Conservation (phyloP, 2,113 vertebrate genomes). For the Myotis davidii region DNA sequence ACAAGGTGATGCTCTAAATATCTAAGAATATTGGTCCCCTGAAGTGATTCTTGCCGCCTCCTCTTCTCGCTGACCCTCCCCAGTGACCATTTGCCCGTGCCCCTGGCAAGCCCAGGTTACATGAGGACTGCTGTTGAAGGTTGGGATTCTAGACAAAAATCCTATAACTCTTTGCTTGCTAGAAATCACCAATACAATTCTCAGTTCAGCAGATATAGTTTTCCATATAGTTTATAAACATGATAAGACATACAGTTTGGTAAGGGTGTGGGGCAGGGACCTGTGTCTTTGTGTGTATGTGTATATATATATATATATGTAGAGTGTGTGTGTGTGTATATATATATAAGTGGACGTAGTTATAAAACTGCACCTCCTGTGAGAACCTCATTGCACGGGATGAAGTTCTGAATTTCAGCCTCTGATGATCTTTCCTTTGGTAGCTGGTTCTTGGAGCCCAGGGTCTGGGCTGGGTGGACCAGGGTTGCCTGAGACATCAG, state of each 20-base stretch:
- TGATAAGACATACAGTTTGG: slow-evolving; percentile 85
- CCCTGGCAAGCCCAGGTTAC: slow-evolving; percentile 35
- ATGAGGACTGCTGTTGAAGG: slow-evolving; percentile 67
- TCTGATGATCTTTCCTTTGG: slow-evolving; percentile 86
- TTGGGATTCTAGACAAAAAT: slow-evolving; percentile 78
- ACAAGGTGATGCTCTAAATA: slow-evolving; percentile 75
- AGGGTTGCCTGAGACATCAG: slow-evolving; percentile 86
- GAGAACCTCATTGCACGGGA: slow-evolving; percentile 75
- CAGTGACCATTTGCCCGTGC: slow-evolving; percentile 16
- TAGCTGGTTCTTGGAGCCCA: slow-evolving; percentile 83
- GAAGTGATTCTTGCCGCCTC: slow-evolving; percentile 67
- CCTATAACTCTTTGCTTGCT: slow-evolving; percentile 77
- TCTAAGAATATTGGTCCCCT: slow-evolving; percentile 82
- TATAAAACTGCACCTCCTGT: slow-evolving; percentile 85
- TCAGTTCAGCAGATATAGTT: slow-evolving; percentile 94
- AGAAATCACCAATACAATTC: slow-evolving; percentile 84
- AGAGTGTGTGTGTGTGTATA: slow-evolving; percentile 17
- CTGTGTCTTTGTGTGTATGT: slow-evolving; percentile 83
- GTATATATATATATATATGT: background rate
- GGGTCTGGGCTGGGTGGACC: slow-evolving; percentile 83
- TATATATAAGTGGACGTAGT: slow-evolving; percentile 83
- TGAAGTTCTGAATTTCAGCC: slow-evolving; percentile 77
- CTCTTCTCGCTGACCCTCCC: slow-evolving; percentile 35
- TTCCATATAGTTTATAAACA: slow-evolving; percentile 94
- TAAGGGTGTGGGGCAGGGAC: slow-evolving; percentile 71